A percentile compares a stretch with the other conserved stretches of the same genome.
Conservation (phyloP, 2,797 vertebrate genomes). For the Diceros bicornis region DNA sequence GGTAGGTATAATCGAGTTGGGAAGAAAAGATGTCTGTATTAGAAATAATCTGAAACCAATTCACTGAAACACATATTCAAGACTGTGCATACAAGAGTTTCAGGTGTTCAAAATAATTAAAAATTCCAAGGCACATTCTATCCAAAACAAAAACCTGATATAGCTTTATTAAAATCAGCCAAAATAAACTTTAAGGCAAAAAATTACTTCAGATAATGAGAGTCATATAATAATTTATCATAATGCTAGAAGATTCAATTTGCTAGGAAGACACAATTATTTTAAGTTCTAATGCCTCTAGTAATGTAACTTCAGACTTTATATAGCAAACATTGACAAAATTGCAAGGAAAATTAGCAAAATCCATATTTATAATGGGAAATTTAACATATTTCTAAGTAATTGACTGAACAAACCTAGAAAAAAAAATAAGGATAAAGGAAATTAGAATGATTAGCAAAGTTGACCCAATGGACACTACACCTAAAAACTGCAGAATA, state of each 20-base stretch:
- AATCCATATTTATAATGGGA: neutral
- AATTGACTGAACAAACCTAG: neutral
- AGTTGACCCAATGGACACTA: neutral
- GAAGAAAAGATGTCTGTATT: neutral
- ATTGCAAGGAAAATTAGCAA: neutral
- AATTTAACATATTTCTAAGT: neutral
- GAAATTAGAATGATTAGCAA: neutral
- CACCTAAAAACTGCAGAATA: neutral
- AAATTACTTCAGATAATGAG: neutral
- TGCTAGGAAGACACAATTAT: neutral
- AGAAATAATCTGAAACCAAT: neutral
- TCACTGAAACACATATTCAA: neutral
- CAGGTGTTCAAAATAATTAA: neutral
- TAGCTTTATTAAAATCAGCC: neutral
- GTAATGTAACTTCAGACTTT: neutral
- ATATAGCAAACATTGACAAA: neutral
- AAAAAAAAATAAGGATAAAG: neutral
- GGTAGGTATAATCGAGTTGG: neutral
- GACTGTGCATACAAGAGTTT: neutral
- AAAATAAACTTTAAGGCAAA: neutral
- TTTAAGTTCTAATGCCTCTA: neutral
- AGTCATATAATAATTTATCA: neutral
- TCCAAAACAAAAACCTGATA: neutral
- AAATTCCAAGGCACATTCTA: neutral
- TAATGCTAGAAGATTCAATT: neutral